Conservation (phyloP, 2,888 invertebrate species). For the Pyrochroa serraticornis region DNA sequence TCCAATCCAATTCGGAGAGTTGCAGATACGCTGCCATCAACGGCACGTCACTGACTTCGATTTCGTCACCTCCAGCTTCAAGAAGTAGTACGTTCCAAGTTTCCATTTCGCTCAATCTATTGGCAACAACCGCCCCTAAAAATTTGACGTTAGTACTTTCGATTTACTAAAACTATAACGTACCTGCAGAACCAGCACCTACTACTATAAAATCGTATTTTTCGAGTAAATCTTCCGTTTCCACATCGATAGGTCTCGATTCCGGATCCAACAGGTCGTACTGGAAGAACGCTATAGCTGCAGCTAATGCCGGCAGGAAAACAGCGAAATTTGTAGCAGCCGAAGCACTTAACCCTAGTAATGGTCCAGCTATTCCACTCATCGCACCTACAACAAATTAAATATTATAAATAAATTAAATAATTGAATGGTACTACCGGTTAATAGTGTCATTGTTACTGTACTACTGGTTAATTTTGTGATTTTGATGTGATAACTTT, state of each 20-base stretch:
- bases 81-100: constrained; percentile 81
- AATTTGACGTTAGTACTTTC: constrained; percentile 68
- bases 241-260: constrained; percentile 74
- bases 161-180: constrained; percentile 61
- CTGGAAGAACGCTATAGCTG: constrained; percentile 86
- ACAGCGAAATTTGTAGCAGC: constrained; percentile 74
- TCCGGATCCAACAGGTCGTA: constrained; percentile 85
- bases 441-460: constrained; percentile 2
- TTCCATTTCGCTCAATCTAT: constrained; percentile 78
- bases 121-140: constrained; percentile 82
- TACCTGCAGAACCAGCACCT: constrained; percentile 86
- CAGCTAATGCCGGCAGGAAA: constrained; percentile 84
- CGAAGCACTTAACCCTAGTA: constrained; percentile 72
- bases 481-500: neutral
- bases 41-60: constrained; percentile 88
- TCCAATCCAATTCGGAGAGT: constrained; percentile 87
- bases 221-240: constrained; percentile 67
- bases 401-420: neutral
- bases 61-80: constrained; percentile 90
- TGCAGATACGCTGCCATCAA: constrained; percentile 86
- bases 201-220: constrained; percentile 86
- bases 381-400: constrained; percentile 54
- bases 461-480: neutral
- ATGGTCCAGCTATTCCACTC: constrained; percentile 71
- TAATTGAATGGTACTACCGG: neutral